Evolutionary conservation across 2,113 vertebrate species (phyloP), one percentile per base, ranked within the genome.

Genomic region (Trochalopteron elliotii): DNA sequence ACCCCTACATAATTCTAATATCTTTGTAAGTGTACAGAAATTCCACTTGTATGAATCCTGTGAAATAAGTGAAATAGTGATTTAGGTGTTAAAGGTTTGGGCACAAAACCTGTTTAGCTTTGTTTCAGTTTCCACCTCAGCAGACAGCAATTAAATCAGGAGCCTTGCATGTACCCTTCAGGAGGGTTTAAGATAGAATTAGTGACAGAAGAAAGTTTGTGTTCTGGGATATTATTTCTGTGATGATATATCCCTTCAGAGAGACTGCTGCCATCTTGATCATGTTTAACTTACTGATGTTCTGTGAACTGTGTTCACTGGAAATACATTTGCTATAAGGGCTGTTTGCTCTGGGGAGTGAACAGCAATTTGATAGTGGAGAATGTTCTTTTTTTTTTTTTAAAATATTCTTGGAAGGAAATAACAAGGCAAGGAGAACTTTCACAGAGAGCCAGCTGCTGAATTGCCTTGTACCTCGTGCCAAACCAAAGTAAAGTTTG

Each of bases 401-500:
- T 10, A 53, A 31, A 64, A 87, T 71, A 84, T 97, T 97, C 92
- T 97, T 98, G 96, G 95, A 97, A 97, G 76, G 91, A 95, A 97
- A 96, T 94, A 92, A 93, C 90, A 95, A 89, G 91, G 95, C 77
- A 87, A 93, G 80, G 86, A 87, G 97, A 96, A 95, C 92, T 93
- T 97, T 95, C 83, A 93, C 56, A 93, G 91, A 61, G 82, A 56
- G 96, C 95, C 97, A 97, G 21, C 85, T 97, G 91, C 88, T 93
- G 96, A 96, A 95, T 95, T 96, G 82, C 97, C 95, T 97, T 96
- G 55, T 90, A 80, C 59, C 67, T 93, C 5, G 15, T 96, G 97
- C 97, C 97, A 98, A 97, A 96, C 96, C 97, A 95, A 96, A 97
- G 94, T 71, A 90, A 94, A 95, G 96, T 96, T 97, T 97, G 84